Base-by-base conservation (phyloP, 2,888 invertebrate genomes). In the Tryphoninae sp. region DNA sequence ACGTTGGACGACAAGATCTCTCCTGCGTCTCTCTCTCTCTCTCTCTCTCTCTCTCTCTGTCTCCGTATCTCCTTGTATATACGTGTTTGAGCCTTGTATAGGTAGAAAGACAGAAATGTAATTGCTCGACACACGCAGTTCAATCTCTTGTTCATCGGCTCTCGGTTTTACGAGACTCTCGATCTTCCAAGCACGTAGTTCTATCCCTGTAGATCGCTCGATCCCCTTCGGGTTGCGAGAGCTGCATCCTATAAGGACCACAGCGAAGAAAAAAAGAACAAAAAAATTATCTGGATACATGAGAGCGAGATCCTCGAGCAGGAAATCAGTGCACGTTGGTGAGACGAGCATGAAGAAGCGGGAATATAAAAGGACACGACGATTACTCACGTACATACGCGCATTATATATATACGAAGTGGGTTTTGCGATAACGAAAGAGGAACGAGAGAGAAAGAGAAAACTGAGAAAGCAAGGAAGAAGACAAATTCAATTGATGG, bases 101-200 rank as follows among this genome's bases (percentile, higher is more conserved):
- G 33, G 6, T 33, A 33, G 33, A 33, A 33, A 33, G 33, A 33
- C n/a, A 51, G 61, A 51, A 33, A 59, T 51, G 49, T 26, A 16
- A 73, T 61, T 42, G 67, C 22, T 22, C 22, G 4, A 23, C 42
- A 42, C 42, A 64, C 19, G 42, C 16, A 53, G 53, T 68, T 45
- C 9, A 40, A 22, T 23, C 26, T 23, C 40, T 61, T 49, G 13
- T 72, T 51, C 42, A 23, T 67, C 40, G 9, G 23, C 4, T 53
- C 22, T 8, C 59, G 45, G 42, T 78, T 71, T 73, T 67, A 51
- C 49, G 51, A 67, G 42, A 67, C 23, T 73, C 33, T 11, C 13
- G 9, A 8, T 64, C 19, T 16, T 8, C 55, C 55, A 16, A 45
- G 23, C n/a, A 45, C 55, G 58, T 64, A 23, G 11, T 23, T 45